Evolutionary conservation across 2,113 vertebrate species (phyloP).

Genomic region (Onychostoma macrolepis): DNA sequence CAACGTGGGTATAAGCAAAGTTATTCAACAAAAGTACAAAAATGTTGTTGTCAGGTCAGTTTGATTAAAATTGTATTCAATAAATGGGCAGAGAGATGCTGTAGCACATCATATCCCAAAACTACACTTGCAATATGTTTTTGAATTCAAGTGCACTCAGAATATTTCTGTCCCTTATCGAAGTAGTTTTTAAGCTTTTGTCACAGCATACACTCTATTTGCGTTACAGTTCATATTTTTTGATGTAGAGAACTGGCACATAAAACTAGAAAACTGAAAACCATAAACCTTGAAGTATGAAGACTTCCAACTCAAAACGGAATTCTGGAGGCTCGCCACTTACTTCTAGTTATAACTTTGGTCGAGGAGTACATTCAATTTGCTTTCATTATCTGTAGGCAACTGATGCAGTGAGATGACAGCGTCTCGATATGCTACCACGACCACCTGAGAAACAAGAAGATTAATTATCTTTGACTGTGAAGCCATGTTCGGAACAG

Average conservation of each 20-base stretch:
- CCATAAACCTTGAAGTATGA: neutral
- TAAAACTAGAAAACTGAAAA: neutral
- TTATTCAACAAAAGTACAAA: neutral
- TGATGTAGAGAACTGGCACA: neutral
- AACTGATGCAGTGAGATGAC: constrained; percentile 31
- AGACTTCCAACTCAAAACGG: constrained; percentile 5
- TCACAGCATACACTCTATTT: neutral
- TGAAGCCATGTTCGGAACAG: constrained; percentile 44
- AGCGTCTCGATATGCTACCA: constrained; percentile 30
- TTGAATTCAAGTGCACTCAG: neutral
- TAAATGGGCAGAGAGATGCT: neutral
- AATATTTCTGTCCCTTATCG: neutral
- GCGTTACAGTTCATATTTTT: neutral
- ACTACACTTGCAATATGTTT: neutral
- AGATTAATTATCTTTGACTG: constrained; percentile 56
- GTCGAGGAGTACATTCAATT: constrained; percentile 40
- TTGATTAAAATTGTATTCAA: neutral
- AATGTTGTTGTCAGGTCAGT: neutral
- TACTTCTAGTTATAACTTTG: constrained; percentile 25
- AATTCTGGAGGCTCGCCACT: neutral
- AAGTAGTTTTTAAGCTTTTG: neutral
- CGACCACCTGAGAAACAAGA: constrained; percentile 55
- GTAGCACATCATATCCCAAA: neutral
- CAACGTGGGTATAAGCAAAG: neutral
- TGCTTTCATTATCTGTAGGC: constrained; percentile 41